These are phyloP conservation scores for Polyommatus iphigenia DNA, from an alignment of 2,888 invertebrate genomes.

Conservation along the genomic window DNA sequence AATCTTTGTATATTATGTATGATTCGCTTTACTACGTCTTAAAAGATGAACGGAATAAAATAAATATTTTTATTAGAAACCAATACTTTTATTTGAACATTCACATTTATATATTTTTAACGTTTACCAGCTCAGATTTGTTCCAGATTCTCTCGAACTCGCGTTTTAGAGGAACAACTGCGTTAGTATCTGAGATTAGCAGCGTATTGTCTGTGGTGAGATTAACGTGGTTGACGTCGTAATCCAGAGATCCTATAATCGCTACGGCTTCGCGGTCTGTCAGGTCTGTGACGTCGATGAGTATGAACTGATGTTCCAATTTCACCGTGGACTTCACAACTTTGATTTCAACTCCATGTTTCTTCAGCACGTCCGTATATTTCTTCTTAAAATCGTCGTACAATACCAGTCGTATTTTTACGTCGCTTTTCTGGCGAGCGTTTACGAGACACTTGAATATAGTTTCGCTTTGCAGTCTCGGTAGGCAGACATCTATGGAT, in stretches of 20 bases:
- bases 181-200: conserved; percentile 53
- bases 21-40: conserved; percentile 49
- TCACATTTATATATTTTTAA: conserved; percentile 12
- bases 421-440: conserved; percentile 49
- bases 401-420: conserved; percentile 53
- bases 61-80: conserved; percentile 53
- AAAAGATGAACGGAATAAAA: conserved; percentile 63
- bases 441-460: conserved; percentile 54
- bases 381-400: conserved; percentile 50
- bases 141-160: conserved; percentile 64
- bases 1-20: conserved; percentile 32
- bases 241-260: conserved; percentile 58
- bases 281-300: conserved; percentile 52
- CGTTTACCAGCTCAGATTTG: not conserved
- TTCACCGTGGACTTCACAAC: conserved; percentile 49
- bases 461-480: conserved; percentile 54
- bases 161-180: conserved; percentile 50
- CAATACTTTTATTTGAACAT: conserved; percentile 34
- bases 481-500: conserved; percentile 60
- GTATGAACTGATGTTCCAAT: conserved; percentile 59
- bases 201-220: conserved; percentile 55
- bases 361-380: conserved; percentile 48
- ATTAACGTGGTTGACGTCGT: conserved; percentile 51
- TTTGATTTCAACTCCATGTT: conserved; percentile 56
- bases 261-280: conserved; percentile 51